phyloP scores from a whole-genome alignment of 1,140 invertebrate genomes.

The Macrotrachela quadricornifera region DNA sequence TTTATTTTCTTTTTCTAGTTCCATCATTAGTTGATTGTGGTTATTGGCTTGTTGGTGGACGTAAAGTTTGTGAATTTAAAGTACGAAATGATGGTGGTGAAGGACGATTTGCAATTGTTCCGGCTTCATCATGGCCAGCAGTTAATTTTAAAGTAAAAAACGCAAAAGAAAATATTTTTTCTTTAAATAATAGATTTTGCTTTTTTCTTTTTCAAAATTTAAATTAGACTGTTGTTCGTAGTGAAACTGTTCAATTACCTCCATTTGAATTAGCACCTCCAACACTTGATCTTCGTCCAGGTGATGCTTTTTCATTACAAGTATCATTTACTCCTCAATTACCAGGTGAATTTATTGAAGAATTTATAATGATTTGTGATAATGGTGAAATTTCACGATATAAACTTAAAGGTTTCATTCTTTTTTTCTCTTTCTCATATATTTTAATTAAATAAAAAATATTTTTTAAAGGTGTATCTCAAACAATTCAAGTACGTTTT shows the following conservation, averaged over 20 bases:
- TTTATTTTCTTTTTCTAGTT: no score
- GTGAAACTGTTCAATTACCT: constrained; percentile 14
- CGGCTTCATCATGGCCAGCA: constrained; percentile 21
- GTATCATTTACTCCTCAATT: constrained; percentile 19
- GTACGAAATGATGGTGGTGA: constrained; percentile 24
- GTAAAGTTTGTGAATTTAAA: constrained; percentile 18
- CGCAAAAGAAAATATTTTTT: neutral
- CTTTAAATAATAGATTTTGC: neutral
- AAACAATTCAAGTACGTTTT: no score
- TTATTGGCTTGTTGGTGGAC: constrained; percentile 23
- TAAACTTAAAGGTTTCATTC: no score
- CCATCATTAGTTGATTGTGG: constrained; percentile 18
- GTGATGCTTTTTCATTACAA: constrained; percentile 20
- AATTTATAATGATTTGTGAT: constrained; percentile 25
- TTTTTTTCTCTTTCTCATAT: no score
- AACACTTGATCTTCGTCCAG: constrained; percentile 19
- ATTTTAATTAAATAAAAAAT: no score
- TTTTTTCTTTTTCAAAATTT: neutral
- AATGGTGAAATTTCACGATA: constrained; percentile 15
- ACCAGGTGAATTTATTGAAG: constrained; percentile 15
- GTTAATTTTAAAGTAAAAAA: constrained; percentile 25
- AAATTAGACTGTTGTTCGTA: constrained; percentile 16
- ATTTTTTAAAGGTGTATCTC: no score
- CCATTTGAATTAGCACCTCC: constrained; percentile 27
- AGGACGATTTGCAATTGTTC: constrained; percentile 26